Percentiles rank a stretch among this genome's conserved stretches.
Conservation (phyloP, 1,140 invertebrate genomes). For the Aphaenogaster ashmeadi region DNA sequence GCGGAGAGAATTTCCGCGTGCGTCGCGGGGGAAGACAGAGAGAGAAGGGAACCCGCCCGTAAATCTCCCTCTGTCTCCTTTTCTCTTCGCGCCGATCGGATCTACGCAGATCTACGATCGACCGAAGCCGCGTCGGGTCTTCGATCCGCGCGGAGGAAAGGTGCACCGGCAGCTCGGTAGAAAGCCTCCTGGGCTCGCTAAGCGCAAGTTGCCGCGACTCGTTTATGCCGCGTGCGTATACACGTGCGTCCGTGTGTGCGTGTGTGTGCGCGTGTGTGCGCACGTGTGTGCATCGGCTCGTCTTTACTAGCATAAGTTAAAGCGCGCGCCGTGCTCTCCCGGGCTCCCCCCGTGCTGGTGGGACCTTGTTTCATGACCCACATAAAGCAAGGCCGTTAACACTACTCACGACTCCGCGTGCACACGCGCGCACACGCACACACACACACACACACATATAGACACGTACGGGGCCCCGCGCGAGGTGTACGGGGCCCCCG, state of each 20-base stretch:
- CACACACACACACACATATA: constrained; percentile 36
- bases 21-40: background rate
- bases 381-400: constrained; percentile 87
- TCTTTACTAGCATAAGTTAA: constrained; percentile 50
- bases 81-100: background rate
- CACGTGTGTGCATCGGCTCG: constrained; percentile 17
- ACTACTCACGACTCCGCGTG: constrained; percentile 66
- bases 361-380: constrained; percentile 87
- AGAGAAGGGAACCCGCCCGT: background rate
- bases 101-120: constrained; percentile 26
- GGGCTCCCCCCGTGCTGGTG: constrained; percentile 79
- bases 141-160: constrained; percentile 31
- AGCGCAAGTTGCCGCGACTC: constrained; percentile 15
- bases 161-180: constrained; percentile 39
- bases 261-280: background rate
- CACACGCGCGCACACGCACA: background rate
- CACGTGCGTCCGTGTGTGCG: background rate
- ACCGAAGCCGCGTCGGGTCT: constrained; percentile 10
- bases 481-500: constrained; percentile 59
- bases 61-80: constrained; percentile 3
- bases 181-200: constrained; percentile 25
- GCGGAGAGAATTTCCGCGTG: constrained; percentile 50
- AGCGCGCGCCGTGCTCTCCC: constrained; percentile 76
- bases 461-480: constrained; percentile 48
- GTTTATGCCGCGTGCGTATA: background rate